Evolutionary conservation across 37 sponge, comb jelly and placozoan species (phyloP).

Genomic region (Agelas oroides): DNA sequence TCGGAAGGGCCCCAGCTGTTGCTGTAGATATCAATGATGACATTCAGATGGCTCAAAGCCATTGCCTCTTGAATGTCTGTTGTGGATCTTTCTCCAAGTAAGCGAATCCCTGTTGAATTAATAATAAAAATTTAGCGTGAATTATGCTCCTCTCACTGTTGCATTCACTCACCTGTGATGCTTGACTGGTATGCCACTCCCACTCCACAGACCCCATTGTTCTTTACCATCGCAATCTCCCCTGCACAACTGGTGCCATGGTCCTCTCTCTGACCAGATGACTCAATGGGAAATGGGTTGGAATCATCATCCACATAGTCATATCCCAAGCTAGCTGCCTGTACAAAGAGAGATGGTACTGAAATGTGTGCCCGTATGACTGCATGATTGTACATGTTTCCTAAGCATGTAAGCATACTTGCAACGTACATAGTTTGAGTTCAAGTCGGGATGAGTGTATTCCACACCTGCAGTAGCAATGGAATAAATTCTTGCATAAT

Average conservation of each 20-base stretch:
- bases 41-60: constrained; percentile 60
- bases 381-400: no score
- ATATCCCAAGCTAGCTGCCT: not conserved
- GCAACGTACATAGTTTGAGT: no score
- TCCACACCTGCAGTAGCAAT: no score
- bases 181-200: constrained; percentile 84
- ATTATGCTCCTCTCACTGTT: no score
- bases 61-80: constrained; percentile 83
- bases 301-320: constrained; percentile 74
- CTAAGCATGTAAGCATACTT: no score
- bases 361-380: no score
- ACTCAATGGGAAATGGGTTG: constrained; percentile 58
- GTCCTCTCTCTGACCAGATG: constrained; percentile 62
- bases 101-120: no score
- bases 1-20: constrained; percentile 95
- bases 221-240: constrained; percentile 80
- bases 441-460: no score
- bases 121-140: no score
- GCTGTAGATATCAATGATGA: constrained; percentile 87
- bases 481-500: no score
- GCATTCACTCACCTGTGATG: constrained; percentile 73
- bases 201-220: constrained; percentile 68
- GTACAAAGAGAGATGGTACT: no score
- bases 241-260: constrained; percentile 97
- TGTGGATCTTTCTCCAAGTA: no score